A percentile compares a stretch with the other conserved stretches of the same genome.
phyloP scores from a whole-genome alignment of 2,888 invertebrate genomes.

The Orthonevra nobilis region DNA sequence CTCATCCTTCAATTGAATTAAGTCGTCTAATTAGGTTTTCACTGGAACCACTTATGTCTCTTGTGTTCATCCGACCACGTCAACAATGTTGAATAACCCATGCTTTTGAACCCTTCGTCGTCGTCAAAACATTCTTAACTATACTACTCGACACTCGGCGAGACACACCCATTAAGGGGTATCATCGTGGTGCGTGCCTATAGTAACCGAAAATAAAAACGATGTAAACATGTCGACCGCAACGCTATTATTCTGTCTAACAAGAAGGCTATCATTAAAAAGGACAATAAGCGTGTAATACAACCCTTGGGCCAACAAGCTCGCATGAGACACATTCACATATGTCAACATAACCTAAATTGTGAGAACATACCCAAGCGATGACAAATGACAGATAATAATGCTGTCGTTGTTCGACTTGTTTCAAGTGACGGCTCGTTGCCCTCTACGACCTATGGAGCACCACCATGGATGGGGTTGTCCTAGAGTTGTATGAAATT shows the following conservation, averaged over 20 bases:
- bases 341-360: constrained; percentile 39
- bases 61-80: too few species aligned
- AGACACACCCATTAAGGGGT: constrained; percentile 43
- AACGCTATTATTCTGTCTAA: constrained; percentile 6
- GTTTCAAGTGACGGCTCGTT: background rate
- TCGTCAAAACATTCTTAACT: too few species aligned
- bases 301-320: constrained; percentile 15
- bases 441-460: too few species aligned
- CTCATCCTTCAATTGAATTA: too few species aligned
- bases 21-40: too few species aligned
- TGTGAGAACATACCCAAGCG: constrained; percentile 37
- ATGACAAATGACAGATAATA: constrained; percentile 43
- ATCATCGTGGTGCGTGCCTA: constrained; percentile 12
- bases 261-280: constrained; percentile 36
- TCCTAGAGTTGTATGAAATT: too few species aligned
- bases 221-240: constrained; percentile 12
- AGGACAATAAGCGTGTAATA: constrained; percentile 47
- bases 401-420: constrained; percentile 2
- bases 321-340: constrained; percentile 12
- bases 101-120: too few species aligned
- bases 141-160: too few species aligned
- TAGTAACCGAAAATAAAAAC: constrained; percentile 16
- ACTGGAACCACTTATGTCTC: too few species aligned
- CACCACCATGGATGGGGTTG: background rate
- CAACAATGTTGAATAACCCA: too few species aligned